These are phyloP conservation scores for Otocyon megalotis DNA, from an alignment of 2,113 vertebrate species.

Conservation along the genomic window DNA sequence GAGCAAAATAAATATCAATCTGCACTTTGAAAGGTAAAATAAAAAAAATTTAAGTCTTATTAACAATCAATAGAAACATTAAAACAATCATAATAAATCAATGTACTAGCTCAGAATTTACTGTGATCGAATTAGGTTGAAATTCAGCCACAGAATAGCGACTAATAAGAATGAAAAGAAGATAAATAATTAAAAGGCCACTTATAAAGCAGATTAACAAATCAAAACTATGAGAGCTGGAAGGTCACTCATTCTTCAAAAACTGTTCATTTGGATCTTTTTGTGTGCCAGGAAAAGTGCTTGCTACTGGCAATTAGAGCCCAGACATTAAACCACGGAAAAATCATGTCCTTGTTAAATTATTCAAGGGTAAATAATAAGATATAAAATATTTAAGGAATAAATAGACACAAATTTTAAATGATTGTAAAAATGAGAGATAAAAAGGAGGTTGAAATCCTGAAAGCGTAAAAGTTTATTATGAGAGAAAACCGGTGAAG, in stretches of 20 bases:
- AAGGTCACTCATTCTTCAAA: neutral
- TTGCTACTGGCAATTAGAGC: neutral
- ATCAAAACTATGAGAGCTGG: neutral
- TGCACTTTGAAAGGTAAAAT: neutral
- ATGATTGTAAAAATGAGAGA: neutral
- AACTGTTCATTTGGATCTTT: neutral
- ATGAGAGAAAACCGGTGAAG: neutral
- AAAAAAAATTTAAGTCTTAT: neutral
- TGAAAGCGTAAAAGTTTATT: neutral
- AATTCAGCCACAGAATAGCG: neutral
- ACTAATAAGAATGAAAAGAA: constrained; percentile 6
- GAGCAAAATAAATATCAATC: neutral
- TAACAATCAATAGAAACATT: neutral
- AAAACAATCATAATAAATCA: neutral
- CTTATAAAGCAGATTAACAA: neutral
- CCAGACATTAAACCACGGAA: neutral
- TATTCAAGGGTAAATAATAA: neutral
- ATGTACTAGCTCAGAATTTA: neutral
- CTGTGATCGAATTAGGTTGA: neutral
- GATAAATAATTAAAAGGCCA: constrained; percentile 33
- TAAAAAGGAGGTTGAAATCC: neutral
- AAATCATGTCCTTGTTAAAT: neutral
- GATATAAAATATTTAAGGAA: constrained; percentile 21
- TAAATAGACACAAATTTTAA: constrained; percentile 24
- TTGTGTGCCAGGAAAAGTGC: neutral